These are phyloP conservation scores for Ashinkailepas kermadecensis DNA, from an alignment of 2,888 invertebrate genomes.

Conservation along the genomic window DNA sequence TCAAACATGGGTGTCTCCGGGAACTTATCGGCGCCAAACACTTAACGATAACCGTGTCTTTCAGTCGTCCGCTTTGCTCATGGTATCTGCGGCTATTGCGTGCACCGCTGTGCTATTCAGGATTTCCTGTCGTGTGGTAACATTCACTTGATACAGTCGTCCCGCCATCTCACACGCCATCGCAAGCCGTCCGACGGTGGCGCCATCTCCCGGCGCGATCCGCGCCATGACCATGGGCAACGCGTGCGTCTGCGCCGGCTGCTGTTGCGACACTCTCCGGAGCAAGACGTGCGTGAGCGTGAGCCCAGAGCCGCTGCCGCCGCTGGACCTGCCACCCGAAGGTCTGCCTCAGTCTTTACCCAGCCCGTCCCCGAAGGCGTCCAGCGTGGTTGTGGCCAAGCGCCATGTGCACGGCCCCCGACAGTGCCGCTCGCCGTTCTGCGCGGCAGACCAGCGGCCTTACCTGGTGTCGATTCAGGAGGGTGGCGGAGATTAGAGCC, in stretches of 20 bases:
- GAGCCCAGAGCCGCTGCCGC: background rate
- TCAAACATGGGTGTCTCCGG: no score
- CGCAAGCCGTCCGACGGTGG: no score
- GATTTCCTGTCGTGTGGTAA: no score
- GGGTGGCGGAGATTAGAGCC: background rate
- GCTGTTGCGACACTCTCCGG: background rate
- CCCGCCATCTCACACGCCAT: no score
- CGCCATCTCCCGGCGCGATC: background rate
- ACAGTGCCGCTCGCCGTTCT: conserved; percentile 3
- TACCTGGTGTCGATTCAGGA: background rate
- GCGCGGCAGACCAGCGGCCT: background rate
- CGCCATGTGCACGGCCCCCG: conserved; percentile 25
- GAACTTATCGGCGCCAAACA: no score
- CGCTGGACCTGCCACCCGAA: background rate
- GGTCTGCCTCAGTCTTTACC: conserved; percentile 22
- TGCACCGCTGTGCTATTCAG: no score
- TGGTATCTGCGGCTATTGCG: no score
- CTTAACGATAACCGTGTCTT: no score
- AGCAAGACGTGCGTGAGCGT: background rate
- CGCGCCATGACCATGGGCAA: conserved; percentile 16
- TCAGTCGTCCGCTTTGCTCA: no score
- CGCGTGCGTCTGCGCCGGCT: background rate
- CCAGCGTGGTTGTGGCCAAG: conserved; percentile 57
- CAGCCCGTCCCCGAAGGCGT: conserved; percentile 42
- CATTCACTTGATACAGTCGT: no score